Conservation (phyloP, 2,113 vertebrate genomes). For the Sebastes fasciatus region DNA sequence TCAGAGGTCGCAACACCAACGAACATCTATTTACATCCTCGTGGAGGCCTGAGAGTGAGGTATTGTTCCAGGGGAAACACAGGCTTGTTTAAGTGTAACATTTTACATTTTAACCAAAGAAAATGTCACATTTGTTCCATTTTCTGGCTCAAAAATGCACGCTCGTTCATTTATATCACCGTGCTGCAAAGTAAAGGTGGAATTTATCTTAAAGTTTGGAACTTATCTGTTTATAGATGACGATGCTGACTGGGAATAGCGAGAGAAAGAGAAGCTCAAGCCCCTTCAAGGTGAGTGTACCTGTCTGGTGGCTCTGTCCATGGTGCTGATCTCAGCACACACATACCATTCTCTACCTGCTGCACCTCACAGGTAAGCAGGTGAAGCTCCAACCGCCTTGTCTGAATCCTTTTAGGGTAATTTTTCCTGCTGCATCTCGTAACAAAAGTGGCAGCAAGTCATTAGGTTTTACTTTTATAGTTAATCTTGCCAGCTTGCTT, state of each 20-base stretch:
- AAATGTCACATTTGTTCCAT: background rate
- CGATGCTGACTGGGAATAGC: background rate
- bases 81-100: constrained; percentile 56
- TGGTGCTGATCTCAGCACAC: constrained; percentile 70
- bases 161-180: background rate
- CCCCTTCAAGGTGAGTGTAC: constrained; percentile 60
- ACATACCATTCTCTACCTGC: constrained; percentile 26
- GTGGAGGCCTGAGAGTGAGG: constrained; percentile 65
- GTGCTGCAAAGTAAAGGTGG: background rate
- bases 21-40: constrained; percentile 80
- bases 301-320: constrained; percentile 68
- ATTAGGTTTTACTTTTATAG: background rate
- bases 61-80: constrained; percentile 70
- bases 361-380: constrained; percentile 25
- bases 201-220: background rate
- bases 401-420: background rate
- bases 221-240: background rate
- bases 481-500: background rate
- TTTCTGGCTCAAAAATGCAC: background rate
- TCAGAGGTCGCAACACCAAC: constrained; percentile 79
- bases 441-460: background rate
- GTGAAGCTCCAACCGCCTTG: background rate
- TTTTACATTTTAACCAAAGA: constrained; percentile 12
- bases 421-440: background rate
- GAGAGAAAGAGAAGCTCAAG: background rate